Percentiles rank a stretch among this genome's conserved stretches.
phyloP scores from a whole-genome alignment of 2,888 invertebrate genomes.

The Callinectes sapidus region DNA sequence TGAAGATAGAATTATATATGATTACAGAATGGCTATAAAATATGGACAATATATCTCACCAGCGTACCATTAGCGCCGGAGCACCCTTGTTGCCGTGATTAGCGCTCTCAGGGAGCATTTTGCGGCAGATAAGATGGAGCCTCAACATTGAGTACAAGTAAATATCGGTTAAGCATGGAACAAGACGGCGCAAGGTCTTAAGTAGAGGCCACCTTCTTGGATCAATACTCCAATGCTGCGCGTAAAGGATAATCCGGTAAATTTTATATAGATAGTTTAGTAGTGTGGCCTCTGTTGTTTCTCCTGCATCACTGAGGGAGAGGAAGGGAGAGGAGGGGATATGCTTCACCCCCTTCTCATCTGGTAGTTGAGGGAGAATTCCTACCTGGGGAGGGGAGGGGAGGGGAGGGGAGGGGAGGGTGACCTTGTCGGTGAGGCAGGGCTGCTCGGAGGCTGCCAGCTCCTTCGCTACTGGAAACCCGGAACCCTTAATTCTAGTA shows the following conservation, averaged over 20 bases:
- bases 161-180: conserved; percentile 37
- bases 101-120: conserved; percentile 37
- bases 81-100: conserved; percentile 31
- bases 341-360: neutral
- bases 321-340: neutral
- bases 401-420: neutral
- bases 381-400: neutral
- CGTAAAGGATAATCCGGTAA: conserved; percentile 26
- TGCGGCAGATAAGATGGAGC: conserved; percentile 23
- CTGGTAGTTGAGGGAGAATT: neutral
- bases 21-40: conserved; percentile 43
- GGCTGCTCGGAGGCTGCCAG: neutral
- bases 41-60: conserved; percentile 35
- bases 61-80: conserved; percentile 35
- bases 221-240: conserved; percentile 32
- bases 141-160: conserved; percentile 34
- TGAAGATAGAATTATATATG: conserved; percentile 40
- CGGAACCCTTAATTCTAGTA: conserved; percentile 18
- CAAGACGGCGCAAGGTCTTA: conserved; percentile 36
- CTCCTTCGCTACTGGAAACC: conserved; percentile 10
- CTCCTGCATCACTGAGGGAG: neutral
- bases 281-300: neutral
- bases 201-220: conserved; percentile 27
- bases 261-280: conserved; percentile 30
- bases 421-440: neutral